Evolutionary conservation across 1,140 invertebrate genomes (phyloP).

Genomic region (Eurosta solidaginis): DNA sequence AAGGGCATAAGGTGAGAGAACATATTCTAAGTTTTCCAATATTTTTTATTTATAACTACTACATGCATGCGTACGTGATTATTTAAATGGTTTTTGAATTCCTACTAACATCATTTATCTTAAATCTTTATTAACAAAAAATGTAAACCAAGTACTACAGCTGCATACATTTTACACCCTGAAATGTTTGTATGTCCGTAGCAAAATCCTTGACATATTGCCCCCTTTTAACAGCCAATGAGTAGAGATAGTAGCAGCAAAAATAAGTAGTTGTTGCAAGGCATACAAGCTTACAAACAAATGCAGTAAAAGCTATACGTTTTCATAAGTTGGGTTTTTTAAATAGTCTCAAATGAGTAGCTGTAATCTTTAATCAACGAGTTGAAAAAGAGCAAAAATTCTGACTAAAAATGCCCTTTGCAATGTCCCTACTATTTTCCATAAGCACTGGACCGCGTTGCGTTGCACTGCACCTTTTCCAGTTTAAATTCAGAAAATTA

Average conservation of each 20-base stretch:
- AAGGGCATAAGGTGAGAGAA: not conserved
- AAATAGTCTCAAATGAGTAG: too few relatives aligned
- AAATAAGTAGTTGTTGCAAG: not conserved
- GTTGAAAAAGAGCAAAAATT: too few relatives aligned
- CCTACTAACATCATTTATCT: constrained; percentile 18
- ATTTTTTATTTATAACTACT: not conserved
- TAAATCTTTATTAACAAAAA: constrained; percentile 27
- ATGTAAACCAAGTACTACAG: not conserved
- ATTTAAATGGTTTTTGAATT: not conserved
- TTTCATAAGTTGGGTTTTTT: not conserved
- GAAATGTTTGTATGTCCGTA: not conserved
- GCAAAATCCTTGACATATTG: constrained; percentile 21
- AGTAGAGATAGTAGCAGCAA: constrained; percentile 1
- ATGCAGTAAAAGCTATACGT: not conserved
- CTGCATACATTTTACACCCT: not conserved
- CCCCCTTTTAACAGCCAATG: constrained; percentile 1
- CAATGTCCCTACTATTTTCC: too few relatives aligned
- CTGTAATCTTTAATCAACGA: too few relatives aligned
- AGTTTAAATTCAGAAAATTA: too few relatives aligned
- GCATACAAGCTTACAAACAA: not conserved
- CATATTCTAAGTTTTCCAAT: not conserved
- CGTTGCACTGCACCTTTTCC: too few relatives aligned
- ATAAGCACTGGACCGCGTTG: too few relatives aligned
- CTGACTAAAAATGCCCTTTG: too few relatives aligned
- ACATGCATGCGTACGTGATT: not conserved